These are phyloP conservation scores for Ethmia dodecea DNA, from an alignment of 2,888 invertebrate genomes.

Conservation along the genomic window DNA sequence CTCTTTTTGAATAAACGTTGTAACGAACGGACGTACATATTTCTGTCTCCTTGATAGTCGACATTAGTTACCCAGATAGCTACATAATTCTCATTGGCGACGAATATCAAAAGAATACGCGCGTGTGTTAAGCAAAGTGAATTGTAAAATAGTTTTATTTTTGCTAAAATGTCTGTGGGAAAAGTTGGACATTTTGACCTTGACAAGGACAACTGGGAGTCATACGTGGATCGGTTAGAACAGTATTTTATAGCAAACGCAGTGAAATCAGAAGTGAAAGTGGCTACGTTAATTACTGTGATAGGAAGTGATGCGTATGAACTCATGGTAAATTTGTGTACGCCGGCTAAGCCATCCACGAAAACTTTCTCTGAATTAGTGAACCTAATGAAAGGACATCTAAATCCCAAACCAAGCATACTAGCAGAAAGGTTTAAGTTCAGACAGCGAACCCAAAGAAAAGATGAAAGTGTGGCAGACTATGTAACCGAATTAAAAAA, in stretches of 20 bases:
- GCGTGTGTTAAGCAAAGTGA: too few species aligned
- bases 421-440: slow-evolving; percentile 12
- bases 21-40: too few species aligned
- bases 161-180: slow-evolving; percentile 5
- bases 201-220: slow-evolving; percentile 1
- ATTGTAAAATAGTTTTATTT: too few species aligned
- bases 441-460: slow-evolving; percentile 5
- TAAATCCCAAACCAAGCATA: slow-evolving; percentile 5
- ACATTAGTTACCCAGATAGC: too few species aligned
- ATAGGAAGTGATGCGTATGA: slow-evolving; percentile 5
- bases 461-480: slow-evolving; percentile 1
- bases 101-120: too few species aligned
- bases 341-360: slow-evolving; percentile 8
- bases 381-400: slow-evolving; percentile 5
- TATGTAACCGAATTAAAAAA: slow-evolving; percentile 10
- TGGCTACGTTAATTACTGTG: slow-evolving; percentile 12
- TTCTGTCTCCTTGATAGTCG: too few species aligned
- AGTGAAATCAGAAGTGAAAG: slow-evolving; percentile 3
- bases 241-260: slow-evolving; percentile 7
- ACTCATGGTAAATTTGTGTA: slow-evolving; percentile 6
- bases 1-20: too few species aligned
- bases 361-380: slow-evolving; percentile 2
- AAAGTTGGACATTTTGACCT: slow-evolving; percentile 9
- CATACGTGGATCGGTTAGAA: slow-evolving; percentile 3
- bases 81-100: too few species aligned